phyloP scores from a whole-genome alignment of 1,140 invertebrate genomes.

The Pseudomyrmex sp. region DNA sequence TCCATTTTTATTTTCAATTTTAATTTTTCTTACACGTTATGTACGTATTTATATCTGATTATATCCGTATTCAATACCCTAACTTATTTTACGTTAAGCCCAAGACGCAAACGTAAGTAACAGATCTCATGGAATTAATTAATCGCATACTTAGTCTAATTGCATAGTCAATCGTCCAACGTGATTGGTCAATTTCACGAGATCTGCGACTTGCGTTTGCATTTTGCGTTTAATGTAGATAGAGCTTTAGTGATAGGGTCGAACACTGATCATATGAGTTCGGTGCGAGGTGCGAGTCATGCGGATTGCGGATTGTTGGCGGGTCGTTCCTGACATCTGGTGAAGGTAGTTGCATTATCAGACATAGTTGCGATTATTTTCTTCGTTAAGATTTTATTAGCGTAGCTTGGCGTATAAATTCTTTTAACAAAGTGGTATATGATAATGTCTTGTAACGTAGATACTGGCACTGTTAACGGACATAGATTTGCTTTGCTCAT shows the following conservation, averaged over 20 bases:
- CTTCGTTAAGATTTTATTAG: neutral
- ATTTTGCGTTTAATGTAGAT: too few species aligned
- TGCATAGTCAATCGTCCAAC: too few species aligned
- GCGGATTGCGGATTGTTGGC: neutral
- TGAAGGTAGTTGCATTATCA: constrained; percentile 20
- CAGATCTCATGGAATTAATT: too few species aligned
- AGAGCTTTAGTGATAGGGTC: too few species aligned
- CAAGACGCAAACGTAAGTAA: too few species aligned
- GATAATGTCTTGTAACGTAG: neutral
- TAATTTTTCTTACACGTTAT: too few species aligned
- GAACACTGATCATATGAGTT: constrained; percentile 45
- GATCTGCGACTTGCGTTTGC: too few species aligned
- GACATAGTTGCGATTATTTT: neutral
- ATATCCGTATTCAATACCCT: neutral
- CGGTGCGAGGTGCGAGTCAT: neutral
- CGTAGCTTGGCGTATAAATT: neutral
- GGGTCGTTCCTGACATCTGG: constrained; percentile 22
- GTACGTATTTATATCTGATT: too few species aligned
- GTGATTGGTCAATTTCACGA: too few species aligned
- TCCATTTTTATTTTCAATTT: too few species aligned
- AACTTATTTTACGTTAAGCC: too few species aligned
- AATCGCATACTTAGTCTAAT: too few species aligned
- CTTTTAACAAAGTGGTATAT: neutral
- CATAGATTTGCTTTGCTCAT: neutral
- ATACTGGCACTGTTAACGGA: neutral